Evolutionary conservation across 2,113 vertebrate genomes (phyloP).

Genomic region (Enhydra lutris): DNA sequence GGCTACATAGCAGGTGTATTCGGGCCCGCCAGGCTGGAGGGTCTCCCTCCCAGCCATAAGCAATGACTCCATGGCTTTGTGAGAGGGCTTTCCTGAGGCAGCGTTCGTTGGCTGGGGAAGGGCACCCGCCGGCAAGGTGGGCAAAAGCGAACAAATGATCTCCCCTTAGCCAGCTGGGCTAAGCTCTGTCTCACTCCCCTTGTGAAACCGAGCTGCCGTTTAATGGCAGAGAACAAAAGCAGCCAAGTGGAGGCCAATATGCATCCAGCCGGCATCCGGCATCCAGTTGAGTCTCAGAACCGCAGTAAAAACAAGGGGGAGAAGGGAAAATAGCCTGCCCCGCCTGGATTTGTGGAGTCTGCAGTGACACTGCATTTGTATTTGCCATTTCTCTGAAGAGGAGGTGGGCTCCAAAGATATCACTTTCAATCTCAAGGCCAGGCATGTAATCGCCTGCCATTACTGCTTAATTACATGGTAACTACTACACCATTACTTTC

Average conservation of each 20-base stretch:
- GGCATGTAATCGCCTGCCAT: background rate
- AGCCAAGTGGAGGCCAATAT: background rate
- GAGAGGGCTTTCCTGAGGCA: background rate
- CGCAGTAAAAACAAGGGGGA: background rate
- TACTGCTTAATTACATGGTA: conserved; percentile 72
- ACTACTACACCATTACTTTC: conserved; percentile 70
- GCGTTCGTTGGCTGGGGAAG: background rate
- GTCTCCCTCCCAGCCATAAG: background rate
- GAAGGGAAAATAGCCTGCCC: background rate
- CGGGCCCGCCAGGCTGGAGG: background rate
- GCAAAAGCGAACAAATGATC: background rate
- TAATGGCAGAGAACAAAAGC: conserved; percentile 39
- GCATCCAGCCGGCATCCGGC: background rate
- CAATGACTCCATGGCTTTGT: background rate
- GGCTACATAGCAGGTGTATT: background rate
- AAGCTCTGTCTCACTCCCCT: background rate
- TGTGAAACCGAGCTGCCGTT: background rate
- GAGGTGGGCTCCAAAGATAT: background rate
- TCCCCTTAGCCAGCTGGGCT: background rate
- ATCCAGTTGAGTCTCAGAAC: background rate
- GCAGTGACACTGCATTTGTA: background rate
- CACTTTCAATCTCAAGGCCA: conserved; percentile 3
- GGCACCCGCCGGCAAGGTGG: no score
- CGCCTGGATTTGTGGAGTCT: background rate
- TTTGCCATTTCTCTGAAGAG: background rate